These are phyloP conservation scores for Phenganax stokvisi DNA, from an alignment of 92 coral and sea anemone species.

Conservation along the genomic window DNA sequence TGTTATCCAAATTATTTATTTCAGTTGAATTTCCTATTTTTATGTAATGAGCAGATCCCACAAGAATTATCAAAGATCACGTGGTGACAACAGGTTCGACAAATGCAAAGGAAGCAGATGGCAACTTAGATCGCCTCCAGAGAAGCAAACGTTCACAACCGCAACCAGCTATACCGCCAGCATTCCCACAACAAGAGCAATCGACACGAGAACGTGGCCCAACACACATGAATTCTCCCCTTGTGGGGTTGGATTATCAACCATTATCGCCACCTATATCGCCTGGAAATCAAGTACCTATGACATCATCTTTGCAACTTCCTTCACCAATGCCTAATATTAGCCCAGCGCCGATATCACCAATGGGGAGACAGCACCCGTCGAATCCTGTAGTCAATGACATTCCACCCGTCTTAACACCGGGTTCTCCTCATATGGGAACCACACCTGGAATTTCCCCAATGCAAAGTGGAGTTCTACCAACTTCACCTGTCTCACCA, in stretches of 20 bases:
- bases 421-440: background rate
- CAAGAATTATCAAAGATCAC: background rate
- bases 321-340: background rate
- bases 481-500: too few relatives aligned
- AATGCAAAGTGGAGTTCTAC: too few relatives aligned
- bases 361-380: background rate
- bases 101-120: background rate
- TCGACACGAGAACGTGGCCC: background rate
- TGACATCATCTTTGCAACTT: background rate
- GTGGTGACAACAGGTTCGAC: background rate
- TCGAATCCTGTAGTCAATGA: background rate
- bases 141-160: background rate
- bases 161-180: background rate
- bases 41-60: background rate
- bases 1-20: too few relatives aligned
- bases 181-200: background rate
- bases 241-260: background rate
- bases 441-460: background rate
- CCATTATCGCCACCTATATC: constrained; percentile 8
- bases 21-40: background rate
- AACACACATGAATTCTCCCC: background rate
- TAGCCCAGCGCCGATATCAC: background rate
- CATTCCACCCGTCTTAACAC: background rate
- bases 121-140: background rate
- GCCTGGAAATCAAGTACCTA: background rate